Conservation (phyloP, 2,797 vertebrate species). For the Enteromius paludinosus region DNA sequence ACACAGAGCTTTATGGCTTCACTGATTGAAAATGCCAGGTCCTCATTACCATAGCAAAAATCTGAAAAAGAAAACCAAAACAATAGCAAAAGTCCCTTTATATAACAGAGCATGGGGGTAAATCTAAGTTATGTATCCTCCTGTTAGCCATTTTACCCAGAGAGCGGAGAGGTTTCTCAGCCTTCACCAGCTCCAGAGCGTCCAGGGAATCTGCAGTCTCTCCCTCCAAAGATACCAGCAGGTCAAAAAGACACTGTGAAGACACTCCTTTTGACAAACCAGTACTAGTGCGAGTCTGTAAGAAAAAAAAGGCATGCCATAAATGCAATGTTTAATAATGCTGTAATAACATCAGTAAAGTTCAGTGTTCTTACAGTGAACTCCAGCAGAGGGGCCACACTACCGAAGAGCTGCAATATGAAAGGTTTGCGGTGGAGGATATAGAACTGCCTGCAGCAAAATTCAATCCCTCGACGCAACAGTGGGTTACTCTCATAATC, state of each 20-base stretch:
- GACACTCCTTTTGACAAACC: constrained; percentile 93
- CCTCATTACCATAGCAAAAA: constrained; percentile 98
- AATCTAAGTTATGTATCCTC: background rate
- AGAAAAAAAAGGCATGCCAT: background rate
- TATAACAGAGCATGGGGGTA: no score
- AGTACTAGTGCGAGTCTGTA: constrained; percentile 79
- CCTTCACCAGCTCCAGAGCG: constrained; percentile 94
- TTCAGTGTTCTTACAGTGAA: constrained; percentile 85
- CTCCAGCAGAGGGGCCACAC: constrained; percentile 94
- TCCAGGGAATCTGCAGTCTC: constrained; percentile 93
- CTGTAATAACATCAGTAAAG: constrained; percentile 6
- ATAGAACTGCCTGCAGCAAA: constrained; percentile 97
- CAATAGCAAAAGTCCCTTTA: background rate
- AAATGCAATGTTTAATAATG: background rate
- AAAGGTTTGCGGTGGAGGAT: constrained; percentile 97
- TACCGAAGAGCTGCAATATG: constrained; percentile 94
- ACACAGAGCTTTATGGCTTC: constrained; percentile 98
- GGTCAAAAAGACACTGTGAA: constrained; percentile 95
- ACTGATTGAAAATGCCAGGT: constrained; percentile 95
- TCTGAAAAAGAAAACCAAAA: constrained; percentile 74
- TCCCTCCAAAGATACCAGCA: constrained; percentile 93
- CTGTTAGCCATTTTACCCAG: constrained; percentile 81
- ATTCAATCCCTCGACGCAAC: constrained; percentile 92
- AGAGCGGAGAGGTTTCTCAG: constrained; percentile 95
- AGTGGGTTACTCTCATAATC: constrained; percentile 97